These are phyloP conservation scores for Cryptocephalus moraei DNA, from an alignment of 2,888 invertebrate species.

Conservation along the genomic window DNA sequence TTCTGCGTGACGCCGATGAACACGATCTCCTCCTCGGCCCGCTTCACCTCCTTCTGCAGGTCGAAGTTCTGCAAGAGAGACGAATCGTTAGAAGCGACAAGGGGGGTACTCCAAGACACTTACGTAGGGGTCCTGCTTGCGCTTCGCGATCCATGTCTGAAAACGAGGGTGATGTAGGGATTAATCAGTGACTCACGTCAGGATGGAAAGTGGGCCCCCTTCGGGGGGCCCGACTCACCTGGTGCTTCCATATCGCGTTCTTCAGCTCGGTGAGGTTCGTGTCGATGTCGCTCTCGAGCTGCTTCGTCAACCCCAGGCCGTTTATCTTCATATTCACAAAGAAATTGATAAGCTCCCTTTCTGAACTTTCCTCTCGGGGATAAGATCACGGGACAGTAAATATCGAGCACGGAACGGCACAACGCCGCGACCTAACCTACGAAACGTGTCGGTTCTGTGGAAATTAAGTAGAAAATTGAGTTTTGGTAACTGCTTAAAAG, in stretches of 20 bases:
- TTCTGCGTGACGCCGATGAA: constrained; percentile 32
- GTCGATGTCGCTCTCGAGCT: constrained; percentile 33
- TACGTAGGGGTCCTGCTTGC: constrained; percentile 30
- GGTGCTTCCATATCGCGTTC: constrained; percentile 37
- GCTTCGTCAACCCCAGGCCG: constrained; percentile 34
- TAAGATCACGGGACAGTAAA: no score
- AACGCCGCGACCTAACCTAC: no score
- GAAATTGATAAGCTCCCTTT: background rate
- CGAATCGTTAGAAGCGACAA: background rate
- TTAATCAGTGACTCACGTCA: no score
- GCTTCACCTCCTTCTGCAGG: constrained; percentile 28
- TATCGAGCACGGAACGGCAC: no score
- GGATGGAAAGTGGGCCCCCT: no score
- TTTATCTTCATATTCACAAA: constrained; percentile 21
- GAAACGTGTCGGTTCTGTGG: no score
- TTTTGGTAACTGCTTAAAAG: no score
- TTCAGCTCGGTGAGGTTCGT: constrained; percentile 34
- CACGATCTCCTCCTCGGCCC: constrained; percentile 33
- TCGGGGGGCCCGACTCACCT: constrained; percentile 34
- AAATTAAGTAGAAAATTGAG: no score
- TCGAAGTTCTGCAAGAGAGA: constrained; percentile 26
- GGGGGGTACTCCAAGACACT: constrained; percentile 18
- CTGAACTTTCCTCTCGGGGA: no score
- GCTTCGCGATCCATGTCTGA: constrained; percentile 28
- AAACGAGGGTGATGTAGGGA: no score